Evolutionary conservation across 2,888 invertebrate genomes (phyloP), one percentile per base, ranked within the genome.

Genomic region (Cheilosia urbana): DNA sequence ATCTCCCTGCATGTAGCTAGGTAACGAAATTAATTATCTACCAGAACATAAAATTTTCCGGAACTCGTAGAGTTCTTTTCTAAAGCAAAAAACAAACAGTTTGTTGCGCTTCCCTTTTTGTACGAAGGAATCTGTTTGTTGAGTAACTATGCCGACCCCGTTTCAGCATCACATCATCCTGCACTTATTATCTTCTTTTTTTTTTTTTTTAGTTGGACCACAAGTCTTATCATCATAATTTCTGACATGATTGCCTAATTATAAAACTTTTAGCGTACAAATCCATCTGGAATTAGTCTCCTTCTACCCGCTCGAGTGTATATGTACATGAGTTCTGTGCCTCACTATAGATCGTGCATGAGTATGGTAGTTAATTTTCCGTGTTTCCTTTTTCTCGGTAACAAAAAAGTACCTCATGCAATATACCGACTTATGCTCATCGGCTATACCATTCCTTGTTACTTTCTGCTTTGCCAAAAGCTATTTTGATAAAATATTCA

Each of bases 401-500:
- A 55, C 34, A 53, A 47, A 27, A 27, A 49, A n/a, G 55, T 45
- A 57, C 45, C 34, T 30, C 53, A 51, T 53, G n/a, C 34, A 34
- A 42, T 27, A 45, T 24, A 13, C 13, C 13, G 37, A 13, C 37
- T 37, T 37, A 65, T 55, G 21, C 62, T 77, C 17, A 27, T 13
- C 51, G 60, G 40, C 51, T 57, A 24, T 55, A n/a, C n/a, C 19
- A 30, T 37, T 49, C 21, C 55, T 55, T 37, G 37, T 11, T 37
- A 13, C 37, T 37, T 37, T 37, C 37, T 37, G 13, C 53, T 58
- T 47, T 30, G 72, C 72, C 68, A 57, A 78, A 73, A 68, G 79
- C 63, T 79, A 62, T 84, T 79, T 75, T 84, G 62, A 79, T 84
- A 73, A 73, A 84, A 79, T 69, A 79, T 75, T 78, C 75, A 84